Percentiles rank a stretch among this genome's conserved stretches.
phyloP scores from a whole-genome alignment of 2,797 vertebrate species.

The Bufotes viridis region DNA sequence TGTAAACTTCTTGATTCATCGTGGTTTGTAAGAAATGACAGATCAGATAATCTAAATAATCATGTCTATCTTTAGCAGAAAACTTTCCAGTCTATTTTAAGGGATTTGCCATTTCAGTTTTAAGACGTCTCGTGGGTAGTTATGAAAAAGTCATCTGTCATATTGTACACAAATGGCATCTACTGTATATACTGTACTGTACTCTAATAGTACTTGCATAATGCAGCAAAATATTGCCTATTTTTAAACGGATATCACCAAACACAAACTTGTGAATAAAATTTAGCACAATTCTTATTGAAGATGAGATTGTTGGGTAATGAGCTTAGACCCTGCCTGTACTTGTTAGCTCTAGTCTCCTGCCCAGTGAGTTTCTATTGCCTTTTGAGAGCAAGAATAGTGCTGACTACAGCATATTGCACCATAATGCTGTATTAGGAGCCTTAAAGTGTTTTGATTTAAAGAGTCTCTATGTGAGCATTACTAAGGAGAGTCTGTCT shows the following conservation, averaged over 20 bases:
- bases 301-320: background rate
- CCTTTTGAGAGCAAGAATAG: background rate
- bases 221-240: background rate
- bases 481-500: too few relatives aligned
- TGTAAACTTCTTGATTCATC: slow-evolving; percentile 9
- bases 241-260: background rate
- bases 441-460: too few relatives aligned
- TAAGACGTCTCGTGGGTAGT: slow-evolving; percentile 20
- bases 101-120: background rate
- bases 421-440: too few relatives aligned
- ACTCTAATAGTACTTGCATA: background rate
- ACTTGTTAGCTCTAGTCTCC: background rate
- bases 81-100: slow-evolving; percentile 14
- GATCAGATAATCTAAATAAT: slow-evolving; percentile 27
- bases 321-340: background rate
- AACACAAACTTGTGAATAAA: background rate
- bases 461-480: too few relatives aligned
- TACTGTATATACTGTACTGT: background rate
- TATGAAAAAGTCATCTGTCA: slow-evolving; percentile 21
- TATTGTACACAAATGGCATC: slow-evolving; percentile 1
- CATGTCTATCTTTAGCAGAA: slow-evolving; percentile 6
- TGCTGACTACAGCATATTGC: background rate
- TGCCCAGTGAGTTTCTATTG: background rate
- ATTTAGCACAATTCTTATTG: too few relatives aligned
- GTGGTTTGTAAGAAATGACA: slow-evolving; percentile 21